Base-by-base conservation (phyloP, 2,888 invertebrate species). In the Conops quadrifasciatus region DNA sequence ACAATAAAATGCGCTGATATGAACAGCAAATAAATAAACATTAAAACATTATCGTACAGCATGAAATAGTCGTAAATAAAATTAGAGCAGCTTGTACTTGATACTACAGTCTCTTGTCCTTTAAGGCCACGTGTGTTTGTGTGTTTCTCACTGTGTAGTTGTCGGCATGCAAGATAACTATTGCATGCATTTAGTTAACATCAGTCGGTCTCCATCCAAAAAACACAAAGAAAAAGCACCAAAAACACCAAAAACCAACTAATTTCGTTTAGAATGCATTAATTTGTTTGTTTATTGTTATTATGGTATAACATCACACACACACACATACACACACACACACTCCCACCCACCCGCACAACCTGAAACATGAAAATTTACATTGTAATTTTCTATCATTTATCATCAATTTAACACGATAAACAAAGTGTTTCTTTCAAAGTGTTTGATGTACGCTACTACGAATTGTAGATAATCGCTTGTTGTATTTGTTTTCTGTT, bases 401-500 rank as follows among this genome's bases (percentile, higher is more conserved):
- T 71, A 71, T 67, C 67, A 70, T 65, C 71, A 71, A 73, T 71
- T 73, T 66, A 66, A 53, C 60, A 71, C 53, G 60, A 66, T 62
- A 66, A 69, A 71, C 65, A 71, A 69, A 63, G 53, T 68, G 53
- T 69, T 71, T 64, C 2, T 9, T 36, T 36, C 36, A 36, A 36
- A 7, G 9, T 36, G n/a, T 36, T 36, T 9, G 9, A 4, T 36
- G 4, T 9, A 9, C 4, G 5, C 36, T 7, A 36, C 36, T 24
- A 36, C 36, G 36, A 36, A 7, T 36, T 36, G 36, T 36, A 36
- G 36, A 9, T 53, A 1, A 24, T 5, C 19, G 53, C 24, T 53
- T 13, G 13, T 24, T 1, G 15, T 36, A n/a, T n/a, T n/a, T n/a
- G n/a, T 36, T 36, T 36, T 4, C 36, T 36, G 36, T 9, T 36